A percentile compares a stretch with the other conserved stretches of the same genome.
These are phyloP conservation scores for Nomada goodeniana DNA, from an alignment of 2,888 invertebrate genomes.

Conservation along the genomic window DNA sequence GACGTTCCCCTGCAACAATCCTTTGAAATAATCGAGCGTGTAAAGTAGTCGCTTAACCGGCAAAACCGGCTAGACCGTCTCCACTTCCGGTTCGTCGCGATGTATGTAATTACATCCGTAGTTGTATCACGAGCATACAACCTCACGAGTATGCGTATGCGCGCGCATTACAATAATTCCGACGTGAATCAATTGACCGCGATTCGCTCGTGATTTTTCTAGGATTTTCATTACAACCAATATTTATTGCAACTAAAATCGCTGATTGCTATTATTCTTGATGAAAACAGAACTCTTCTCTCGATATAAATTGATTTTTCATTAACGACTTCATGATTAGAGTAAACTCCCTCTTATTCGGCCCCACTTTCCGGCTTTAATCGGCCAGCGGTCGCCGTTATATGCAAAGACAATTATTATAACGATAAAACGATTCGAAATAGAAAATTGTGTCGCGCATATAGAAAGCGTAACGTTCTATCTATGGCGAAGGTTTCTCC, in stretches of 20 bases:
- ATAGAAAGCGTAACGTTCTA: constrained; percentile 34
- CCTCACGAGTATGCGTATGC: constrained; percentile 34
- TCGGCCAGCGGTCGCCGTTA: too few species aligned
- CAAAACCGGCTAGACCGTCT: constrained; percentile 70
- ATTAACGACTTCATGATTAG: too few species aligned
- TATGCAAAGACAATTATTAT: too few species aligned
- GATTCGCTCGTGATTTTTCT: constrained; percentile 26
- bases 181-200: constrained; percentile 51
- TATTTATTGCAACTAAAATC: not conserved
- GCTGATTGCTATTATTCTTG: not conserved
- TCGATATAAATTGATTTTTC: too few species aligned
- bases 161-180: constrained; percentile 37
- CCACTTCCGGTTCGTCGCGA: constrained; percentile 75
- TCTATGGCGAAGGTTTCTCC: constrained; percentile 29
- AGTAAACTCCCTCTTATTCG: too few species aligned
- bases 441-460: constrained; percentile 17
- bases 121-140: constrained; percentile 64
- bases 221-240: not conserved
- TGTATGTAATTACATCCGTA: constrained; percentile 79
- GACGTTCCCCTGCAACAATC: constrained; percentile 3
- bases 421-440: not conserved
- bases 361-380: too few species aligned
- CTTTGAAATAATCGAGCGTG: constrained; percentile 59
- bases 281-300: not conserved
- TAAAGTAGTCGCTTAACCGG: constrained; percentile 67